Evolutionary conservation across 2,113 vertebrate species (phyloP).

Genomic region (Bubo scandiacus): DNA sequence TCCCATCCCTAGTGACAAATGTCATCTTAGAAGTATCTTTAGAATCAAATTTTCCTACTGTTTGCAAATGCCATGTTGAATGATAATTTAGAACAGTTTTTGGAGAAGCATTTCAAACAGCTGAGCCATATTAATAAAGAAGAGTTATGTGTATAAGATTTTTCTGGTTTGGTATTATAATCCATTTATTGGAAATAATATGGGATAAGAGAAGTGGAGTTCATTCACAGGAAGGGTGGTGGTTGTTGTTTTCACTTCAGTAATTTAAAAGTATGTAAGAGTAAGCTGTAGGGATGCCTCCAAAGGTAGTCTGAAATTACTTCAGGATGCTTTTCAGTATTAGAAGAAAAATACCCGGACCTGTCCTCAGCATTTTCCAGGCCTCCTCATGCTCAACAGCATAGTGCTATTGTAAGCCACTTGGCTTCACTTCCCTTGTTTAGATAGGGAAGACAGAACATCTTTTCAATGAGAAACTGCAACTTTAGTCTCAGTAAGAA

Average conservation of each 20-base stretch:
- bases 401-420: neutral
- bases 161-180: neutral
- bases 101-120: neutral
- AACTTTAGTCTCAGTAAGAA: neutral
- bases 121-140: neutral
- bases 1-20: neutral
- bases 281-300: neutral
- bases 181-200: neutral
- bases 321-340: neutral
- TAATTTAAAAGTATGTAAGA: neutral
- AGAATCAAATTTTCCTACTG: neutral
- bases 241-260: neutral
- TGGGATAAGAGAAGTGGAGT: neutral
- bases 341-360: neutral
- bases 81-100: neutral
- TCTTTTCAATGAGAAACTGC: neutral
- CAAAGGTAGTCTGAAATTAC: neutral
- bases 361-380: neutral
- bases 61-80: neutral
- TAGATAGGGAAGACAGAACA: neutral
- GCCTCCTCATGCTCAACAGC: neutral
- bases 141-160: neutral
- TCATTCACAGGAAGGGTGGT: neutral
- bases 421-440: neutral
- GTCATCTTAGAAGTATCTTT: neutral